Percentiles rank a stretch among this genome's conserved stretches.
Evolutionary conservation across 53 echinoderm and acorn worm species (phyloP).

Genomic region (Astropecten irregularis): DNA sequence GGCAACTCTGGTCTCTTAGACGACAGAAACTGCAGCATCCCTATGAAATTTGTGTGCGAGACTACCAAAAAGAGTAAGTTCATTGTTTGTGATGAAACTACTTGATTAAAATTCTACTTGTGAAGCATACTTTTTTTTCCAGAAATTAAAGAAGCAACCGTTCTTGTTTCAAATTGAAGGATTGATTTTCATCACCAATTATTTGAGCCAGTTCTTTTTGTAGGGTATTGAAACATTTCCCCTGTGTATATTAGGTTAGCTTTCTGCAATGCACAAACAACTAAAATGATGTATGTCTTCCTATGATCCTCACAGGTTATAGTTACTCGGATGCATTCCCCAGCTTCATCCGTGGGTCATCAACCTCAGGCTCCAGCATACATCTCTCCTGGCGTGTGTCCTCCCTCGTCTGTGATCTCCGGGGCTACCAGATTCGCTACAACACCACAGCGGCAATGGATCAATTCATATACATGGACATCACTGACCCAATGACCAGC

Average conservation of each 20-base stretch:
- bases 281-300: too few species aligned
- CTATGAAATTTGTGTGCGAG: conserved; percentile 73
- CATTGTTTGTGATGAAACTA: too few species aligned
- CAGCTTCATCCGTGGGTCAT: background rate
- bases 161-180: too few species aligned
- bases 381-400: conserved; percentile 54
- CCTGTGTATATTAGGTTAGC: too few species aligned
- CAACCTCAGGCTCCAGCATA: background rate
- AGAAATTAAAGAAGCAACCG: too few species aligned
- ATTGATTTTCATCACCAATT: too few species aligned
- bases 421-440: conserved; percentile 64
- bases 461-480: conserved; percentile 50
- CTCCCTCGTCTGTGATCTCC: conserved; percentile 56
- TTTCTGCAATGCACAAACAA: too few species aligned
- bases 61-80: conserved; percentile 66
- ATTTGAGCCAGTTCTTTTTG: too few species aligned
- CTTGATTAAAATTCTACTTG: too few species aligned
- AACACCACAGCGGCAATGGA: conserved; percentile 35
- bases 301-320: too few species aligned
- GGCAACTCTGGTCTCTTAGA: conserved; percentile 53
- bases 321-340: conserved; percentile 58
- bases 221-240: too few species aligned
- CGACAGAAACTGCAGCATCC: conserved; percentile 70
- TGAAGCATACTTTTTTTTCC: too few species aligned
- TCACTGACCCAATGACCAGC: conserved; percentile 39